Percentiles rank a stretch among this genome's conserved stretches.
These are phyloP conservation scores for Cotesia chilonis DNA, from an alignment of 1,140 invertebrate species.

Conservation along the genomic window DNA sequence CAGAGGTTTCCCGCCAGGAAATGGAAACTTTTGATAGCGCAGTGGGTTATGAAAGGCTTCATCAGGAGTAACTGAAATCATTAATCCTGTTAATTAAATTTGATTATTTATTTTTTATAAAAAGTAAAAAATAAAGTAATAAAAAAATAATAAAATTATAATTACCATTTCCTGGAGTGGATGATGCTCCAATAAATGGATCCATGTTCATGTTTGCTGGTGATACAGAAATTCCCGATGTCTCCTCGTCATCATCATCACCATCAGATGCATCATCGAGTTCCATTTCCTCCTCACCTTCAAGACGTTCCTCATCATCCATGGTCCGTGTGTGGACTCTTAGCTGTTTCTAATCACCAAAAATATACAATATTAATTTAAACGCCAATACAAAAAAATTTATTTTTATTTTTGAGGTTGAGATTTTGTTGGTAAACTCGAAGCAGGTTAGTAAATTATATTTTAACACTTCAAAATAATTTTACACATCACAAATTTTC, in stretches of 20 bases:
- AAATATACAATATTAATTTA: neutral
- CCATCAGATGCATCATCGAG: slow-evolving; percentile 64
- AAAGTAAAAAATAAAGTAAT: neutral
- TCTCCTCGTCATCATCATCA: slow-evolving; percentile 64
- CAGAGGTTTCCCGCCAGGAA: slow-evolving; percentile 68
- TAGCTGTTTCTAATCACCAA: slow-evolving; percentile 38
- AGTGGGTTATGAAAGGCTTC: slow-evolving; percentile 62
- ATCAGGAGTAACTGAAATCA: slow-evolving; percentile 56
- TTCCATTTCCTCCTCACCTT: slow-evolving; percentile 66
- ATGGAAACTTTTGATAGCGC: slow-evolving; percentile 61
- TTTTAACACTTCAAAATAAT: too few relatives aligned
- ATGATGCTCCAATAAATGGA: slow-evolving; percentile 56
- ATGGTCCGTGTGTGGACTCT: slow-evolving; percentile 52
- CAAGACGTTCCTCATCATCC: slow-evolving; percentile 64
- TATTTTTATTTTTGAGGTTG: too few relatives aligned
- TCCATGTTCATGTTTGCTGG: slow-evolving; percentile 63
- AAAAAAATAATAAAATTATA: slow-evolving; percentile 32
- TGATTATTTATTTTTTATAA: slow-evolving; percentile 4
- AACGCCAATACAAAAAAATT: too few relatives aligned
- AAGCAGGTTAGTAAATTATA: too few relatives aligned
- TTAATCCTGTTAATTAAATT: slow-evolving; percentile 34
- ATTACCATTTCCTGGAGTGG: slow-evolving; percentile 57
- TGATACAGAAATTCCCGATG: slow-evolving; percentile 59
- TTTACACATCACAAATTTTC: too few relatives aligned
- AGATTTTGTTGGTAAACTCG: too few relatives aligned